phyloP scores from a whole-genome alignment of 30 jellyfish, hydroid and myxozoan genomes.

The Hydractinia symbiolongicarpus region DNA sequence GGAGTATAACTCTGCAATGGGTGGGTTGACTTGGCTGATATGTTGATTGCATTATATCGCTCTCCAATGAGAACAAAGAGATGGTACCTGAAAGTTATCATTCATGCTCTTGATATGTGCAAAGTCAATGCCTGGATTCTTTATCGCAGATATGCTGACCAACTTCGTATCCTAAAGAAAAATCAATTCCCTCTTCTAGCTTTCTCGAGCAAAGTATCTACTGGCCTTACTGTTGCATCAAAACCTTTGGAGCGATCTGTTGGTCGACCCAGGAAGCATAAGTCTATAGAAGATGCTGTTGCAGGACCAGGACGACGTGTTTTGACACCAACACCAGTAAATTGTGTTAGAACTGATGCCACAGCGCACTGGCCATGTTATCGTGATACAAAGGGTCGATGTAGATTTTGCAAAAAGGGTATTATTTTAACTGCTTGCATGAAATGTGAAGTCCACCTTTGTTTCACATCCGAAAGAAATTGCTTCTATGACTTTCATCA shows the following conservation, averaged over 20 bases:
- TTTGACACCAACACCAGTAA: slow-evolving; percentile 13
- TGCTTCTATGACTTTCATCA: slow-evolving; percentile 26
- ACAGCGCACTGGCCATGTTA: slow-evolving; percentile 27
- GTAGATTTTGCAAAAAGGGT: slow-evolving; percentile 8
- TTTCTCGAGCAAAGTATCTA: slow-evolving; percentile 9
- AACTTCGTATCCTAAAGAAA: slow-evolving; percentile 13
- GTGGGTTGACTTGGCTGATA: slow-evolving; percentile 69
- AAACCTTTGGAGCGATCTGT: neutral
- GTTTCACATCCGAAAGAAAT: too few species aligned
- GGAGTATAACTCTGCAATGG: slow-evolving; percentile 57
- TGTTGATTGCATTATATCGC: slow-evolving; percentile 44
- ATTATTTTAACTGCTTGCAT: slow-evolving; percentile 3
- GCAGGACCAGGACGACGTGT: slow-evolving; percentile 29
- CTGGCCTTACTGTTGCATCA: neutral
- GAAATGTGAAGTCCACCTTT: slow-evolving; percentile 16
- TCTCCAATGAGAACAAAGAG: slow-evolving; percentile 37
- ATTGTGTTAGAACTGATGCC: slow-evolving; percentile 16
- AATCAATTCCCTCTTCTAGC: slow-evolving; percentile 20
- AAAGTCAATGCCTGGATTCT: slow-evolving; percentile 60
- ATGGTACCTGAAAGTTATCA: slow-evolving; percentile 33
- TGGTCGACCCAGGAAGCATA: slow-evolving; percentile 45
- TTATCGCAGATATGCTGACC: slow-evolving; percentile 37
- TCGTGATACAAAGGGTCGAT: slow-evolving; percentile 2
- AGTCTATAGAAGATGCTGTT: neutral
- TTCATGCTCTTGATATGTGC: slow-evolving; percentile 43